Evolutionary conservation across 2,888 invertebrate species (phyloP), one percentile per base, ranked within the genome.

Genomic region (Rhagium mordax): DNA sequence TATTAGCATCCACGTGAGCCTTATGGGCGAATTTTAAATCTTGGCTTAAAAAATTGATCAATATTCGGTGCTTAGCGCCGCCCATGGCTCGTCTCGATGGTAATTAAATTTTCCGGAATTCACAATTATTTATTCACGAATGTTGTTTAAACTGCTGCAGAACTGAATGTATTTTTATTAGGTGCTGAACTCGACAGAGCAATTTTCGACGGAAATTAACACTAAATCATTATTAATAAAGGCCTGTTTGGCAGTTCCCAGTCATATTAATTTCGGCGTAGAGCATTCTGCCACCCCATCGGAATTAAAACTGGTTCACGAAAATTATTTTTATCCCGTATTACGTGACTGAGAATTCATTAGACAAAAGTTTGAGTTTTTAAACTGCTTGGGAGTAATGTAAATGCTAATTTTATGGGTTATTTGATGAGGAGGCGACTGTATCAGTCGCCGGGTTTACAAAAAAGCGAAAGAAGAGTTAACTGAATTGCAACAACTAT

Each of bases 141-240:
- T 55, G 15, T 55, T 55, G 55, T 20, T 55, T 13, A 24, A 21
- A n/a, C 24, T 13, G 5, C 21, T 24, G 55, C 8, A 21, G 27
- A 55, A 15, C 21, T 20, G 21, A 21, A 55, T 15, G 33, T 15
- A 59, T 59, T 59, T 33, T 33, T 29, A 59, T 59, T 33, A 59
- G 33, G 33, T 18, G 13, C 18, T 29, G 16, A 33, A 15, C 33
- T 33, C 29, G 33, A 29, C 7, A 16, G 21, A 33, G 59, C 15
- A 33, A 59, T 29, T 57, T 59, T 29, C 59, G 15, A 29, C 7
- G 59, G 16, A 59, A 59, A 33, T 33, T 59, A 59, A 59, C 33
- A 29, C 59, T 59, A 33, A 27, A 59, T 59, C 33, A 33, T 59
- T 59, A 29, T 59, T 59, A 59, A 59, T 59, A 33, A 29, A 15